Base-by-base conservation (phyloP, 1,140 invertebrate species). In the Drosophila kikkawai region DNA sequence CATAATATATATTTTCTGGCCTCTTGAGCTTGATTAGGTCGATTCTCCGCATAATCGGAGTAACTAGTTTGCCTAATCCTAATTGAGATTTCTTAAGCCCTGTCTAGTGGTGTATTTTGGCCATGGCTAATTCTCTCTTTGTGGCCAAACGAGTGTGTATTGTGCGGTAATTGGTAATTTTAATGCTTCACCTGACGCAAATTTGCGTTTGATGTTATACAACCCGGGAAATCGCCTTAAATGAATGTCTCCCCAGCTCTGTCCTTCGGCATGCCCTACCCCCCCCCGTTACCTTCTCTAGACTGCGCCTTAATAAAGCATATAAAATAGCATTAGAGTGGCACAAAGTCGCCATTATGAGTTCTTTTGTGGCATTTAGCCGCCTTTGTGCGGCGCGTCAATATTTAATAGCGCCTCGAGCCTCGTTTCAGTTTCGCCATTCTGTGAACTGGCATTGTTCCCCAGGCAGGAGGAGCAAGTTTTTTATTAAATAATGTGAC, bases 361-460 rank as follows among this genome's bases (percentile, higher is more conserved):
- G 85, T 88, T 88, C 86, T 88, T 88, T 91, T 88, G 84, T 90
- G 81, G 81, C 85, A 80, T 88, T 84, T 90, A 81, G 84, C 73
- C 81, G 75, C 70, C 78, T 88, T 90, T 90, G 84, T 77, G 75
- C 57, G 66, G 64, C 71, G 71, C 82, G 79, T 90, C 81, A 90
- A 90, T 90, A 81, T 90, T 90, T 90, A 85, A 90, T 90, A 83
- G 64, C 64, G 75, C 75, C 60, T 55, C 56, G 50, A 76, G 84
- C 60, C 60, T 58, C 48, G 45, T 57, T 65, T 50, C 69, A 15
- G 37, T 37, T 65, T 58, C 63, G 39, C 55, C 63, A 26, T 45
- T 66, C 67, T 50, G 45, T 48, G 39, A 22, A 44, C 67, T 29
- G 67, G 67, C 64, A 58, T 71, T 76, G 71, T 71, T 71, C 65